phyloP scores from a whole-genome alignment of 2,797 vertebrate genomes.

The Gymnoscopelus braueri region DNA sequence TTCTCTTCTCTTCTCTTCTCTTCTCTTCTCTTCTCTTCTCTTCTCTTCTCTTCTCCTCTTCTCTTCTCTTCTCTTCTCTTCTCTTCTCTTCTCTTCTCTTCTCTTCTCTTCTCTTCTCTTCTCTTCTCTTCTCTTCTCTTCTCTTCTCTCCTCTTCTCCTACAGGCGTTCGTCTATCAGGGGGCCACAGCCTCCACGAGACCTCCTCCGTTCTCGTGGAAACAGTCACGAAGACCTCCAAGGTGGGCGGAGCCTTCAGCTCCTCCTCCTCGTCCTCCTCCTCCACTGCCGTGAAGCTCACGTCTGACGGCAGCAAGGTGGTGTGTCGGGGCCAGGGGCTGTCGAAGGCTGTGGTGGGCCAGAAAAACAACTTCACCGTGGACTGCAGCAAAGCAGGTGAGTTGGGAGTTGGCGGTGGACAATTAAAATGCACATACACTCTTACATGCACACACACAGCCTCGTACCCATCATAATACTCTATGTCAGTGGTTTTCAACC shows the following conservation, averaged over 20 bases:
- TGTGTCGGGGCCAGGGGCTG: conserved; percentile 89
- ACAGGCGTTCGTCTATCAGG: conserved; percentile 91
- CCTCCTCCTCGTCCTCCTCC: conserved; percentile 78
- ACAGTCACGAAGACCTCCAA: conserved; percentile 89
- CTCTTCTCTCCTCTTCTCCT: background rate
- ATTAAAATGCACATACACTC: background rate
- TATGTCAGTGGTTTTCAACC: too few relatives aligned
- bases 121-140: background rate
- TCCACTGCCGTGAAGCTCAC: conserved; percentile 80
- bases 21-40: background rate
- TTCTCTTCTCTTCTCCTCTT: conserved; percentile 17
- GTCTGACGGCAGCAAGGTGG: conserved; percentile 92
- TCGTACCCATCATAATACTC: too few relatives aligned
- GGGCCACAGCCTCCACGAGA: conserved; percentile 96
- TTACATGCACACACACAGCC: background rate
- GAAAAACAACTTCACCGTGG: conserved; percentile 93
- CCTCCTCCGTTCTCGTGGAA: conserved; percentile 93
- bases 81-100: background rate
- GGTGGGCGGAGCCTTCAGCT: conserved; percentile 83
- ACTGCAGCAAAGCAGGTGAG: conserved; percentile 95
- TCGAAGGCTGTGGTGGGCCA: conserved; percentile 88
- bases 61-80: background rate
- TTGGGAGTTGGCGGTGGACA: background rate
- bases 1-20: background rate
- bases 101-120: conserved; percentile 17